Conservation (phyloP, 2,888 invertebrate species). For the Miltochrista miniata region DNA sequence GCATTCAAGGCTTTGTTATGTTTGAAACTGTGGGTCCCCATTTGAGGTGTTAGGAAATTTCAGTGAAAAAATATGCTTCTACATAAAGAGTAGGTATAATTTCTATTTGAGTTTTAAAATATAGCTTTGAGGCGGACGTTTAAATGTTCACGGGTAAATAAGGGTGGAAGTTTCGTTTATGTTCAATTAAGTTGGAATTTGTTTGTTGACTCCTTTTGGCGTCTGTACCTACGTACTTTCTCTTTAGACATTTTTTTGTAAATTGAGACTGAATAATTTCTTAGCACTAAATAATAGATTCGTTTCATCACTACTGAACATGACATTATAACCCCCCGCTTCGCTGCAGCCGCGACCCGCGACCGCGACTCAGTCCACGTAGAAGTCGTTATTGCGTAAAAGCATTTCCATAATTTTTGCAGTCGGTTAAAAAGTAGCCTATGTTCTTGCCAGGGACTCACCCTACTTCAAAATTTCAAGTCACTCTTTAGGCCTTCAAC, state of each 20-base stretch:
- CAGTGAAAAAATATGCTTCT: slow-evolving; percentile 14
- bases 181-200: background rate
- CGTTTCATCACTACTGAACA: no score
- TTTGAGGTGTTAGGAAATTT: slow-evolving; percentile 35
- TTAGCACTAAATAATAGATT: no score
- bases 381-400: no score
- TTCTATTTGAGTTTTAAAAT: background rate
- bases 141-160: slow-evolving; percentile 8
- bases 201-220: background rate
- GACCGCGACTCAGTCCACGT: no score
- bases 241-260: background rate
- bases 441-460: no score
- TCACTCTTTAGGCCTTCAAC: no score
- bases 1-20: slow-evolving; percentile 36
- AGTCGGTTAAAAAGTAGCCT: no score
- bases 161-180: background rate
- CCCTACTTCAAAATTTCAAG: no score
- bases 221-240: background rate
- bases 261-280: no score
- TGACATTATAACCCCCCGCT: no score
- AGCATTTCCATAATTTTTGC: no score
- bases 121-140: background rate
- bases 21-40: slow-evolving; percentile 28
- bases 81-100: background rate
- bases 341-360: no score